These are phyloP conservation scores for Gila robusta DNA, from an alignment of 2,797 vertebrate species.

Conservation along the genomic window DNA sequence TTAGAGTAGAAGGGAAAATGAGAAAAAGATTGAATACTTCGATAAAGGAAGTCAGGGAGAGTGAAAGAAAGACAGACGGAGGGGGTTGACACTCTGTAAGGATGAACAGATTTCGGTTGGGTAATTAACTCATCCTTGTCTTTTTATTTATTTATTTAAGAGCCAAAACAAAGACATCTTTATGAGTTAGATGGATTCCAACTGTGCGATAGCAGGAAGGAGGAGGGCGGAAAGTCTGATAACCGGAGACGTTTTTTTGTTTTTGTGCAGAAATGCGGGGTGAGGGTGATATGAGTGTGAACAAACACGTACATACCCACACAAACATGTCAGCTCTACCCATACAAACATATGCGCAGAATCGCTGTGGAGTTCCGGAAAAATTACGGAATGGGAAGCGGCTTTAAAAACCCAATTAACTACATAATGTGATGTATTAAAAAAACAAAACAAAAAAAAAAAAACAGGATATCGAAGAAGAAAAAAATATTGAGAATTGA, in stretches of 20 bases:
- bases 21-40: constrained; percentile 34
- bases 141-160: constrained; percentile 31
- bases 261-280: constrained; percentile 33
- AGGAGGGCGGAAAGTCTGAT: constrained; percentile 27
- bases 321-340: constrained; percentile 17
- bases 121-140: constrained; percentile 49
- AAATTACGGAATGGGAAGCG: background rate
- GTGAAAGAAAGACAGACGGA: constrained; percentile 15
- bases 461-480: background rate
- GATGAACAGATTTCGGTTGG: constrained; percentile 51
- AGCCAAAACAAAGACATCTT: constrained; percentile 48
- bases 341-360: constrained; percentile 6
- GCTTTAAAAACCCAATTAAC: background rate
- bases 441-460: background rate
- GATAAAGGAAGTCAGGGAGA: constrained; percentile 40
- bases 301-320: constrained; percentile 32
- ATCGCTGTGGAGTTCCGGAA: background rate
- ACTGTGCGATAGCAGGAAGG: constrained; percentile 32
- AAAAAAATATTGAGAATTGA: background rate
- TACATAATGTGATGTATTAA: background rate
- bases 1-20: constrained; percentile 44
- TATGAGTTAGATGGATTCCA: constrained; percentile 37
- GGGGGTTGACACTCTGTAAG: constrained; percentile 12
- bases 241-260: constrained; percentile 16
- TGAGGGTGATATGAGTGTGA: constrained; percentile 10